Conservation (phyloP, 2,113 vertebrate genomes). For the Corythoichthys haematopterus region DNA sequence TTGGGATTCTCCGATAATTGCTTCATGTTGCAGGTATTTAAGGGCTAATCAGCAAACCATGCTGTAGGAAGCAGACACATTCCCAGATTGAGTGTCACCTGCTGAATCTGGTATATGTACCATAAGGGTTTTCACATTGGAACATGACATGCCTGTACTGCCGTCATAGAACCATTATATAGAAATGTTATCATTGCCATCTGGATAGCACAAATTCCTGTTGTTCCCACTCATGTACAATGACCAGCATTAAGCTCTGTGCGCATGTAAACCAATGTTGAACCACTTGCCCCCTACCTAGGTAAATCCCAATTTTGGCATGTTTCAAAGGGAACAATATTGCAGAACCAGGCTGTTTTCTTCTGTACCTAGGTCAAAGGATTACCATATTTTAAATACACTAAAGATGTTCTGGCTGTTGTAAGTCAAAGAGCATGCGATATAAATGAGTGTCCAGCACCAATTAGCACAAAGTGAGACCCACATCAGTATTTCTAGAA, state of each 20-base stretch:
- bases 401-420: conserved; percentile 10
- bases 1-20: too few relatives aligned
- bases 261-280: conserved; percentile 24
- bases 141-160: not conserved
- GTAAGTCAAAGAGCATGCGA: conserved; percentile 33
- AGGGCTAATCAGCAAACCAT: too few relatives aligned
- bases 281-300: conserved; percentile 21
- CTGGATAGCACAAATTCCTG: not conserved
- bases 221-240: conserved; percentile 12
- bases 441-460: conserved; percentile 18
- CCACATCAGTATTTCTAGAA: conserved; percentile 19
- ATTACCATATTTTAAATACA: conserved; percentile 36
- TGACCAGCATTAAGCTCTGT: conserved; percentile 16
- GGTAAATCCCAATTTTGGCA: conserved; percentile 33
- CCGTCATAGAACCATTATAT: not conserved
- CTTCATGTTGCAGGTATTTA: too few relatives aligned
- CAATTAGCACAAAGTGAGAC: conserved; percentile 40
- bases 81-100: too few relatives aligned
- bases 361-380: conserved; percentile 34
- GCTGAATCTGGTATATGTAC: too few relatives aligned
- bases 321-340: conserved; percentile 40
- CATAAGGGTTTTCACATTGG: not conserved
- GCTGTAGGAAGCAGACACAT: too few relatives aligned
- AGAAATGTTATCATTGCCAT: conserved; percentile 1
- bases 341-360: conserved; percentile 38